Evolutionary conservation across 1,140 invertebrate genomes (phyloP).

Genomic region (Macrostomum lignano): DNA sequence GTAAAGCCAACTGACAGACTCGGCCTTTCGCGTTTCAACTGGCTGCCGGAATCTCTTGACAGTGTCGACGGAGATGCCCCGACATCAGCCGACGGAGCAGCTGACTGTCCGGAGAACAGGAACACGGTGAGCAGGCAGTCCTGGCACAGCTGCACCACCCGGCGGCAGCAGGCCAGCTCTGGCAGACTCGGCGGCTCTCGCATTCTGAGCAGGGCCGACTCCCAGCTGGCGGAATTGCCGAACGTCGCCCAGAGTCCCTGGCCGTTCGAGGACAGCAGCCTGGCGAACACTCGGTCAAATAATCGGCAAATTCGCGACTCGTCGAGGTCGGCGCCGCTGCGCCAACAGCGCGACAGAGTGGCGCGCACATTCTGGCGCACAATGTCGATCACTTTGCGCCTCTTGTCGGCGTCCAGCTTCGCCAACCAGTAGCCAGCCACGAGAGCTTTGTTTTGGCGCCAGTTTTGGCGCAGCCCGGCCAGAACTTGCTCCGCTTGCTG

Average conservation of each 20-base stretch:
- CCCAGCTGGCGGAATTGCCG: no score
- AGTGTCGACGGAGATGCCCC: no score
- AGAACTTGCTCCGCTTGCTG: slow-evolving; percentile 13
- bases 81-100: no score
- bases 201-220: slow-evolving; percentile 24
- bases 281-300: slow-evolving; percentile 22
- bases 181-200: slow-evolving; percentile 14
- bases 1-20: no score
- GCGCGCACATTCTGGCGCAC: slow-evolving; percentile 21
- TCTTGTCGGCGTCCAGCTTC: slow-evolving; percentile 23
- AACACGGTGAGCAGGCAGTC: slow-evolving; percentile 27
- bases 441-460: slow-evolving; percentile 24
- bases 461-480: slow-evolving; percentile 19
- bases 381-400: slow-evolving; percentile 22
- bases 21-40: no score
- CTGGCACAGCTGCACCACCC: slow-evolving; percentile 23
- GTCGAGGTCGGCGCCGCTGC: slow-evolving; percentile 14
- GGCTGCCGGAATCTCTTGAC: no score
- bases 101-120: no score
- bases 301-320: slow-evolving; percentile 18
- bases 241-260: no score
- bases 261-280: slow-evolving; percentile 24
- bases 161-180: slow-evolving; percentile 22
- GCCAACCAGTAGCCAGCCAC: slow-evolving; percentile 27
- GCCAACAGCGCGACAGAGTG: slow-evolving; percentile 17